These are phyloP conservation scores for Crypturellus undulatus DNA, from an alignment of 2,113 vertebrate genomes.

Conservation along the genomic window DNA sequence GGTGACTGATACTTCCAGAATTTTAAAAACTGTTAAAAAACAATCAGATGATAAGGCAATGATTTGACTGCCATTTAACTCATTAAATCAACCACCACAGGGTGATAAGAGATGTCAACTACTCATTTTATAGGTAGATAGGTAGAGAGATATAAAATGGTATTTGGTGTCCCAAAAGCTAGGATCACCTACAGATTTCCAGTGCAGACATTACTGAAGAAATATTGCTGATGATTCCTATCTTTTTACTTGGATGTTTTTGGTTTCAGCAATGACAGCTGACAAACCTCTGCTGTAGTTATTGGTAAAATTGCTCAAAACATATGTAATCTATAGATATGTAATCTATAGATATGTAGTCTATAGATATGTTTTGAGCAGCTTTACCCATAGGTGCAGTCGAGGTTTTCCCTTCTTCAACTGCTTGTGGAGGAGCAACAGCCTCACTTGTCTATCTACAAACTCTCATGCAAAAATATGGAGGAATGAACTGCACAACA, in stretches of 20 bases:
- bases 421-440: not conserved
- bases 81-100: not conserved
- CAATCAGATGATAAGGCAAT: not conserved
- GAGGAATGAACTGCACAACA: not conserved
- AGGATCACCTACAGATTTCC: not conserved
- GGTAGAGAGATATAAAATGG: not conserved
- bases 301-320: too few species aligned
- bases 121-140: not conserved
- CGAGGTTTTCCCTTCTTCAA: not conserved
- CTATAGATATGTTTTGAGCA: not conserved
- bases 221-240: not conserved
- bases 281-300: too few species aligned
- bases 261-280: not conserved
- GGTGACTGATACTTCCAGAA: not conserved
- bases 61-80: not conserved
- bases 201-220: not conserved
- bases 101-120: not conserved
- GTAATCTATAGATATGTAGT: too few species aligned
- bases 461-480: fast-evolving
- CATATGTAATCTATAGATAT: too few species aligned
- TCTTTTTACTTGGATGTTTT: not conserved
- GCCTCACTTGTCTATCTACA: not conserved
- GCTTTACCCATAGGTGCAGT: not conserved
- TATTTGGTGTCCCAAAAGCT: not conserved
- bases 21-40: not conserved